Base-by-base conservation (phyloP, 2,797 vertebrate genomes). In the Coracias cyanogaster region DNA sequence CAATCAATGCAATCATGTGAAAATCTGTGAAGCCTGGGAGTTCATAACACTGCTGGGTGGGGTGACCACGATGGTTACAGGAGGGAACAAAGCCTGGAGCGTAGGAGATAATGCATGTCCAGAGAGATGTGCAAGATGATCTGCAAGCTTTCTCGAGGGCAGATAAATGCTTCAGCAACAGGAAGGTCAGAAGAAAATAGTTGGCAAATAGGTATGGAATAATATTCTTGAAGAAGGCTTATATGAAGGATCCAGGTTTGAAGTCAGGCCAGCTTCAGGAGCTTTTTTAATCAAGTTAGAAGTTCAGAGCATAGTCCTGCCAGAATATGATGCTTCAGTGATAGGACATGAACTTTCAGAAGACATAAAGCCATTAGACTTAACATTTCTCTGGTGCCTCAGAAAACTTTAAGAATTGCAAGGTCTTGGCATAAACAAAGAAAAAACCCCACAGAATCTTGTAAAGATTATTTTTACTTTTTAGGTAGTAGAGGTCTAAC, bases 151-250 rank as follows among this genome's bases (percentile, higher is more conserved):
- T 66, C 64, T 70, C 0, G 0, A 78, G 90, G 83, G 83, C 77
- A 81, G 66, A 70, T 64, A 94, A 89, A 73, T 9, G 21, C 51
- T 90, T 91, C 65, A 88, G 49, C 52, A 82, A 89, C 84, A 91
- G 93, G 93, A 96, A 96, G 94, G 86, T 95, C 86, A 91, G 61
- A 89, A 81, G 57, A 33, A 82, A 91, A 85, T 8, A 84, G 51
- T n/a, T 92, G 76, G 65, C 46, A 95, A 82, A 92, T 74, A 80
- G 67, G 54, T 81, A 41, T 77, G 49, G 89, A 89, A 96, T 28
- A 89, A 46, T 39, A 70, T 73, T 94, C 33, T 55, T 55, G 33
- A 89, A 67, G 55, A 70, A 43, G 41, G 25, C 31, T 90, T 78
- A 64, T 29, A 22, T 48, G 49, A 96, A 45, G 35, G 61, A 82